These are phyloP conservation scores for Melanostoma mellinum DNA, from an alignment of 2,888 invertebrate genomes.

Conservation along the genomic window DNA sequence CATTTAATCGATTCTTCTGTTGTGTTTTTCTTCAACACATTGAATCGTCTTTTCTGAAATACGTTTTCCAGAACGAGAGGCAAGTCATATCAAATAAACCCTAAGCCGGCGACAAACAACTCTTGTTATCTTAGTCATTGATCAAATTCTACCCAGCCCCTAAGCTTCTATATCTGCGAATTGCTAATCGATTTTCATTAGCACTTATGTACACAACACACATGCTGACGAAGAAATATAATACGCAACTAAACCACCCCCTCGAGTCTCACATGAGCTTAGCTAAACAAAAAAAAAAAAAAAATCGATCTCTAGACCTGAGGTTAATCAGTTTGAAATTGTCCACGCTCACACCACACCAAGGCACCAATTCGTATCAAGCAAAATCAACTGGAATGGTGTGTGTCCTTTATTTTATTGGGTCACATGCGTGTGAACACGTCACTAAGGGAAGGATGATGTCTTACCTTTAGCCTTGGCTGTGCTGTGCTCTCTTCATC, in stretches of 20 bases:
- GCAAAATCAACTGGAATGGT: conserved; percentile 5
- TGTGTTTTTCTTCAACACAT: no score
- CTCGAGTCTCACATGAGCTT: neutral
- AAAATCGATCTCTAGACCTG: conserved; percentile 58
- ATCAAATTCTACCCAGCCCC: neutral
- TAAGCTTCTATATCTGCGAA: neutral
- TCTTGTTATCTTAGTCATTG: neutral
- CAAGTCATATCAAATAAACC: no score
- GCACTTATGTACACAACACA: conserved; percentile 9
- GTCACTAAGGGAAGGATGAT: conserved; percentile 7
- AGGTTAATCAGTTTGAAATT: conserved; percentile 63
- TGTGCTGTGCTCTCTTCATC: conserved; percentile 6
- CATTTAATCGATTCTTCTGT: no score
- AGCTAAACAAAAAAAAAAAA: neutral
- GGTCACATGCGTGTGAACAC: conserved; percentile 49
- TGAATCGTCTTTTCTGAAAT: no score
- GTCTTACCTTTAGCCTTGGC: conserved; percentile 8
- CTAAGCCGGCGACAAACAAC: no score
- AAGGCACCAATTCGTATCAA: conserved; percentile 1
- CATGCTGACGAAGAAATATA: conserved; percentile 36
- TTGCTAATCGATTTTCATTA: conserved; percentile 58
- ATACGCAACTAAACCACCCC: neutral
- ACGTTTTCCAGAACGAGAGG: no score
- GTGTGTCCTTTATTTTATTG: conserved; percentile 18
- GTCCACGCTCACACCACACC: conserved; percentile 38